phyloP scores from a whole-genome alignment of 2,888 invertebrate species.

The Torymus tubicola region DNA sequence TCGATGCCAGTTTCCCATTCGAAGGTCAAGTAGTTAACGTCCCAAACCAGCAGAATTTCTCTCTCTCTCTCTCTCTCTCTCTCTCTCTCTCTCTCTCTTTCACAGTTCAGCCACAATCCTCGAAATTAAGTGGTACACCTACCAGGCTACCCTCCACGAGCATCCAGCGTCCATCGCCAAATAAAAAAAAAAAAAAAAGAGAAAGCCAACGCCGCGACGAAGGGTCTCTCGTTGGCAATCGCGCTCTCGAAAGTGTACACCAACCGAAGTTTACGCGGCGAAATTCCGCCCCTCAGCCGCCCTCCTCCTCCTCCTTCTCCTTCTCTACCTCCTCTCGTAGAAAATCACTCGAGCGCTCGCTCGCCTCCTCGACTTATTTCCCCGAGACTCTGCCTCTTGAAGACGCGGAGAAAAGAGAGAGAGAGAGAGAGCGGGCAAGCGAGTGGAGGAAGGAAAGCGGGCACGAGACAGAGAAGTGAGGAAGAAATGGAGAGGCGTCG shows the following conservation, averaged over 20 bases:
- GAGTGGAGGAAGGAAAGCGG: too few relatives aligned
- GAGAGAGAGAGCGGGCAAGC: not conserved
- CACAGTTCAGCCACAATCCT: not conserved
- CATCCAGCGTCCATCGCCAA: not conserved
- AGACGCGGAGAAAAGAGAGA: conserved; percentile 18
- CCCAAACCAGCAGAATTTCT: too few relatives aligned
- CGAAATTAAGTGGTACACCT: not conserved
- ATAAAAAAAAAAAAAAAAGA: too few relatives aligned
- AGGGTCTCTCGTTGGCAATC: not conserved
- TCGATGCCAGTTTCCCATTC: too few relatives aligned
- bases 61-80: too few relatives aligned
- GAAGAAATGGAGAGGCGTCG: too few relatives aligned
- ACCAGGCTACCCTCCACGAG: not conserved
- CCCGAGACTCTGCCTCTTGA: conserved; percentile 24
- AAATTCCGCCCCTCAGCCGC: conserved; percentile 13
- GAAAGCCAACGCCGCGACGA: not conserved
- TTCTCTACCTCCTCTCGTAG: conserved; percentile 19
- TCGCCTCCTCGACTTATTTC: conserved; percentile 38
- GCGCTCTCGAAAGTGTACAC: conserved; percentile 1
- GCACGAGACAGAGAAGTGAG: too few relatives aligned
- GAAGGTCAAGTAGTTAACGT: too few relatives aligned
- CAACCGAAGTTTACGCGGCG: conserved; percentile 28
- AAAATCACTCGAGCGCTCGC: conserved; percentile 49
- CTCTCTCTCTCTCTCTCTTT: too few relatives aligned
- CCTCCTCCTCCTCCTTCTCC: not conserved